These are phyloP conservation scores for Nomada hirtipes DNA, from an alignment of 2,888 invertebrate species.

Conservation along the genomic window DNA sequence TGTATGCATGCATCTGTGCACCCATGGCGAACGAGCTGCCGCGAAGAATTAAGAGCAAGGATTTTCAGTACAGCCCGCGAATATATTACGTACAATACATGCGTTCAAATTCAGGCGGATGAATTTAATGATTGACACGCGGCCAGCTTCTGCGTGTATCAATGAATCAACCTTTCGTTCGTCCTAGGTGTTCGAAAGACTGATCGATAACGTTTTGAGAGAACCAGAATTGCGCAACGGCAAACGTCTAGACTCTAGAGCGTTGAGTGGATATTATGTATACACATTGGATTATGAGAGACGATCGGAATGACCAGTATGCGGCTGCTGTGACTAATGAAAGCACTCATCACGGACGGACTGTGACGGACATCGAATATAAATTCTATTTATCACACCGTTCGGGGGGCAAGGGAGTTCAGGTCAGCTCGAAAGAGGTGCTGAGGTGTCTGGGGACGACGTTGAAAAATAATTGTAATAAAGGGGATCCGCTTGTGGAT, in stretches of 20 bases:
- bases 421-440: background rate
- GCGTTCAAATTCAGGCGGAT: background rate
- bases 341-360: background rate
- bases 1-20: background rate
- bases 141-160: background rate
- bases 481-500: background rate
- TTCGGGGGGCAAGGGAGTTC: background rate
- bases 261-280: background rate
- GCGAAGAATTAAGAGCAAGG: slow-evolving; percentile 32
- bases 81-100: background rate
- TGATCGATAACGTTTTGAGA: background rate
- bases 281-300: background rate
- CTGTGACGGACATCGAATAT: background rate
- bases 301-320: background rate
- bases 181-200: background rate
- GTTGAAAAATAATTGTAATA: background rate
- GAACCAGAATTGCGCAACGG: background rate
- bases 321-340: background rate
- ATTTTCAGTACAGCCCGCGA: slow-evolving; percentile 22
- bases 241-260: background rate
- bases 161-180: background rate
- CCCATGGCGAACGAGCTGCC: background rate
- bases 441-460: background rate
- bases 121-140: background rate
- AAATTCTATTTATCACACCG: background rate